Evolutionary conservation across 2,888 invertebrate genomes (phyloP), one percentile per base, ranked within the genome.

Genomic region (Blomia tropicalis): DNA sequence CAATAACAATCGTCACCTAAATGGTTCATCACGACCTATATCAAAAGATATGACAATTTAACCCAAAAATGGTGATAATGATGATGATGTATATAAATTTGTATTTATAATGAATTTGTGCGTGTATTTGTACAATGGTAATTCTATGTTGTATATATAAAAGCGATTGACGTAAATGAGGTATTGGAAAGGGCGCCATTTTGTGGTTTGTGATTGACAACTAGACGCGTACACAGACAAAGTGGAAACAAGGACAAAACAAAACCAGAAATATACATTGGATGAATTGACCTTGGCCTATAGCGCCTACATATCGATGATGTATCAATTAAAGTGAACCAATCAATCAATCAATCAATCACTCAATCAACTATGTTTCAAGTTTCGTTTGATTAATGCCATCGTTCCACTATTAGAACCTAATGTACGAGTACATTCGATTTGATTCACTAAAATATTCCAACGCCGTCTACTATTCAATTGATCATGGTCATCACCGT

Each of bases 391-490:
- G 27, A 47, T 47, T 7, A 47, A n/a, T 27, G 51, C 22, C 51
- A 47, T 25, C 7, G 27, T 47, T 7, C 51, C 27, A 22, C 51
- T n/a, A 22, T 7, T 14, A 7, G 51, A 47, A 27, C 51, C 51
- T 11, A 11, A 14, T 11, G 27, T 11, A 19, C 56, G 56, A 36
- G 22, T 14, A 59, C 68, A 68, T 63, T 68, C 68, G 23, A 68
- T 67, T 23, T 63, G 66, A 3, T 65, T 62, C 7, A 61, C 56
- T 61, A 65, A 64, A 19, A 68, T 66, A 27, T 67, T 68, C 68
- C 68, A 68, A 14, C 64, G 61, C 30, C 68, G 60, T 14, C 56
- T 27, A 25, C 19, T 29, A 14, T 27, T 19, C 56, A 14, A 25
- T n/a, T 43, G 31, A 14, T 65, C 66, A 14, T 62, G 36, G 1